Base-by-base conservation (phyloP, 2,797 vertebrate species). In the Bovichtus diacanthus region DNA sequence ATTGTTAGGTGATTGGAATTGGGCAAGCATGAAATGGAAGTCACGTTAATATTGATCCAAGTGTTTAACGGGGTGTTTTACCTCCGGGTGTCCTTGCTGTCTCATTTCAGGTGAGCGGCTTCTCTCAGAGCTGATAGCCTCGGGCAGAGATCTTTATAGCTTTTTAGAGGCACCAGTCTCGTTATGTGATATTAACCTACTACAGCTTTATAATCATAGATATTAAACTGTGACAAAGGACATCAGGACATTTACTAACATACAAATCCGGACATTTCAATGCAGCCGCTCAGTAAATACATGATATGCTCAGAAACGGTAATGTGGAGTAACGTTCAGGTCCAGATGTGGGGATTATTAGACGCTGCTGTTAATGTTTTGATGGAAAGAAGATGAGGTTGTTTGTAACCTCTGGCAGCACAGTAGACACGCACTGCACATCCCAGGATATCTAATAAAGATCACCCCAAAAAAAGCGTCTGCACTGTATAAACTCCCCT, bases 11-110 rank as follows among this genome's bases (percentile, higher is more conserved):
- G 96, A 96, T 97, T 96, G 96, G 97, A 97, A 96, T 94, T 96
- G 96, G 96, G 97, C 96, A 97, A 98, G 96, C 98, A 98, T 99
- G 97, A 99, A 98, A 99, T 98, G 97, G 97, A 98, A 98, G 97
- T 96, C 95, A 92, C 94, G 94, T 97, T 98, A 96, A 97, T 98
- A 99, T 99, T 97, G 98, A 99, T 99, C 97, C 96, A 95, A 90
- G 96, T 97, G 96, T 97, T 97, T 96, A 96, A 96, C 95, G 87
- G 93, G 91, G 93, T 96, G 95, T 96, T 95, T 95, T 96, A 95
- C 97, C 96, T 96, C 94, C 86, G 90, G 93, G 95, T 97, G 97
- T 97, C 97, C 96, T 97, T 96, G 95, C 94, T 94, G 94, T 95
- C 96, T 96, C 95, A 92, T 96, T 93, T 90, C 92, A 94, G 94